Percentiles rank a stretch among this genome's conserved stretches.
phyloP scores from a whole-genome alignment of 2,888 invertebrate genomes.

The Plagiodera versicolora region DNA sequence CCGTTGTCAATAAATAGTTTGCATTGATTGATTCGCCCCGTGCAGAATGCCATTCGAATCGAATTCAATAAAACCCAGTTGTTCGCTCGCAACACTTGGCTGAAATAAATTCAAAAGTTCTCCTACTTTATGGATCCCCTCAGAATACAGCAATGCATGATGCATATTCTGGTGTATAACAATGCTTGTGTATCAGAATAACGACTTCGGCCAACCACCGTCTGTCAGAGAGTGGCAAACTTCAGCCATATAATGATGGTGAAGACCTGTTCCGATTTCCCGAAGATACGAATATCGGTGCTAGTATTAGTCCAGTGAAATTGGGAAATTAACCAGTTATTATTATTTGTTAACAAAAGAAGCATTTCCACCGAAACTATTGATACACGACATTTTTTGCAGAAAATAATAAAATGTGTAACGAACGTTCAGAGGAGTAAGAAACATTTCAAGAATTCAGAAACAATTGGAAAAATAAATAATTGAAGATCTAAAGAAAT shows the following conservation, averaged over 20 bases:
- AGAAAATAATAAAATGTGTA: too few relatives aligned
- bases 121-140: constrained; percentile 21
- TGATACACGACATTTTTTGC: too few relatives aligned
- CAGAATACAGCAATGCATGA: constrained; percentile 21
- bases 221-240: constrained; percentile 27
- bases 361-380: too few relatives aligned
- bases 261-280: constrained; percentile 5
- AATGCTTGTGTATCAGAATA: constrained; percentile 27
- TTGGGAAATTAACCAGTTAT: too few relatives aligned
- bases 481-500: too few relatives aligned
- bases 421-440: too few relatives aligned
- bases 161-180: constrained; percentile 26
- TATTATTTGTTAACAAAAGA: too few relatives aligned
- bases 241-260: constrained; percentile 25
- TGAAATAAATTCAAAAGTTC: constrained; percentile 25
- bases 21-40: not conserved
- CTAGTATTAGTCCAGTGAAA: not conserved
- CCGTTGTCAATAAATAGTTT: too few relatives aligned
- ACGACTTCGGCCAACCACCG: constrained; percentile 23
- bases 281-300: not conserved
- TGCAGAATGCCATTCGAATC: not conserved
- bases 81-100: constrained; percentile 22
- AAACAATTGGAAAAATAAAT: too few relatives aligned
- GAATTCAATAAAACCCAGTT: constrained; percentile 25
- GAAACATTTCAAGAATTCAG: too few relatives aligned